Conservation (phyloP, 2,113 vertebrate species). For the Gnathonemus longibarbis region DNA sequence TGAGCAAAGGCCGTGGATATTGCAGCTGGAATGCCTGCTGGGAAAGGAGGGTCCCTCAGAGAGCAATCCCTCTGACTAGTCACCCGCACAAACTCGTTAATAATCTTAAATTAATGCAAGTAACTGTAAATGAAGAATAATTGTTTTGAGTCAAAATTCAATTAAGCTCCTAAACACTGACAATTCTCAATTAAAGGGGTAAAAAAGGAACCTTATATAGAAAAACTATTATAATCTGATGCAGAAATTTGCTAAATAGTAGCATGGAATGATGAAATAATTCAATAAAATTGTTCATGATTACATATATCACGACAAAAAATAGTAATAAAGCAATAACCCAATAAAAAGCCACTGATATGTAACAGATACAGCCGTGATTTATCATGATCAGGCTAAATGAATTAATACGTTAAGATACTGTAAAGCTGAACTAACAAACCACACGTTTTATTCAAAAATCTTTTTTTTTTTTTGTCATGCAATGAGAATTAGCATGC, state of each 20-base stretch:
- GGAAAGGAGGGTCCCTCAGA: background rate
- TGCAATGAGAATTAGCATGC: background rate
- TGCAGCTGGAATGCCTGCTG: background rate
- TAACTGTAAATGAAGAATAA: constrained; percentile 19
- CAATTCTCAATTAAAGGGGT: constrained; percentile 10
- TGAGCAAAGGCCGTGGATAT: background rate
- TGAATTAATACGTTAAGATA: background rate
- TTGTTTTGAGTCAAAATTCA: constrained; percentile 13
- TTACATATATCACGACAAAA: background rate
- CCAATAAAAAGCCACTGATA: background rate
- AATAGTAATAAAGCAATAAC: background rate
- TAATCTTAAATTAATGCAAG: constrained; percentile 12
- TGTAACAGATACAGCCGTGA: background rate
- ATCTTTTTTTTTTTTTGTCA: background rate
- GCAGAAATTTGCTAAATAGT: background rate
- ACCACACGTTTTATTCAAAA: background rate
- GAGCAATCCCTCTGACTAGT: constrained; percentile 5
- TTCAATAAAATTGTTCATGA: background rate
- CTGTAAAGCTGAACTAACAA: background rate
- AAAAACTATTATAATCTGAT: background rate
- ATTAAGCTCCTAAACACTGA: constrained; percentile 10
- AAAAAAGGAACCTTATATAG: background rate
- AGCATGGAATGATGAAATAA: background rate
- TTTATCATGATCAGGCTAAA: background rate
- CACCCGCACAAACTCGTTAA: constrained; percentile 17